Evolutionary conservation across 2,797 vertebrate species (phyloP).

Genomic region (Poeciliopsis turneri): DNA sequence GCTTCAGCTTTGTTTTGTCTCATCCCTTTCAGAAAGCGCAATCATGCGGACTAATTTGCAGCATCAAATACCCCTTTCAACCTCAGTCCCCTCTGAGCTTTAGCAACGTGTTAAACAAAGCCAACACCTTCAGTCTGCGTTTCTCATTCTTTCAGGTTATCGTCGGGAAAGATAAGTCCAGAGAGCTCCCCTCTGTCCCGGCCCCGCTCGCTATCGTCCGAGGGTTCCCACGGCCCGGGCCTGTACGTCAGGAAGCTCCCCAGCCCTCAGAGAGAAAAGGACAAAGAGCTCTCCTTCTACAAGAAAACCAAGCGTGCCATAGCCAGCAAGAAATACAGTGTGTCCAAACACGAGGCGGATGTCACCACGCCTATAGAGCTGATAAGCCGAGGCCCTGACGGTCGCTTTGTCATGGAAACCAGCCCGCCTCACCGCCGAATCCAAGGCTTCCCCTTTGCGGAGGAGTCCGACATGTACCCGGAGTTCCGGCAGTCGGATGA

Average conservation of each 20-base stretch:
- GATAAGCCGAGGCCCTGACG: constrained; percentile 96
- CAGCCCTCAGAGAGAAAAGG: constrained; percentile 90
- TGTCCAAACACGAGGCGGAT: constrained; percentile 95
- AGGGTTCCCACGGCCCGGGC: constrained; percentile 89
- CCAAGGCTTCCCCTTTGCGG: constrained; percentile 97
- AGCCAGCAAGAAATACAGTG: constrained; percentile 98
- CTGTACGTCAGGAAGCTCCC: constrained; percentile 92
- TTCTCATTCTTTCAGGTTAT: constrained; percentile 83
- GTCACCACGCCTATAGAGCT: constrained; percentile 97
- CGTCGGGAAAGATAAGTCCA: constrained; percentile 98
- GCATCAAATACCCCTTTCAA: constrained; percentile 22
- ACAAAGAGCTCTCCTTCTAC: constrained; percentile 95
- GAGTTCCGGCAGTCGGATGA: constrained; percentile 99
- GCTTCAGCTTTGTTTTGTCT: constrained; percentile 61
- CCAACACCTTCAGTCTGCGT: constrained; percentile 36
- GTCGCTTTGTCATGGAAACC: constrained; percentile 94
- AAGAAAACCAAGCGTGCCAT: constrained; percentile 99
- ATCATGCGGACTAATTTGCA: constrained; percentile 26
- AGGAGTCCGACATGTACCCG: constrained; percentile 99
- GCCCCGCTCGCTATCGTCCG: constrained; percentile 80
- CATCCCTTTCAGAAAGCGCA: constrained; percentile 39
- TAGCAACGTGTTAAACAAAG: constrained; percentile 17
- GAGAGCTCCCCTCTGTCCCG: constrained; percentile 89
- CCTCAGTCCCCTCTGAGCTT: constrained; percentile 1
- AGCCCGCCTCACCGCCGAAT: constrained; percentile 89